Conservation (phyloP, 1,140 invertebrate species). For the Anastrepha obliqua region DNA sequence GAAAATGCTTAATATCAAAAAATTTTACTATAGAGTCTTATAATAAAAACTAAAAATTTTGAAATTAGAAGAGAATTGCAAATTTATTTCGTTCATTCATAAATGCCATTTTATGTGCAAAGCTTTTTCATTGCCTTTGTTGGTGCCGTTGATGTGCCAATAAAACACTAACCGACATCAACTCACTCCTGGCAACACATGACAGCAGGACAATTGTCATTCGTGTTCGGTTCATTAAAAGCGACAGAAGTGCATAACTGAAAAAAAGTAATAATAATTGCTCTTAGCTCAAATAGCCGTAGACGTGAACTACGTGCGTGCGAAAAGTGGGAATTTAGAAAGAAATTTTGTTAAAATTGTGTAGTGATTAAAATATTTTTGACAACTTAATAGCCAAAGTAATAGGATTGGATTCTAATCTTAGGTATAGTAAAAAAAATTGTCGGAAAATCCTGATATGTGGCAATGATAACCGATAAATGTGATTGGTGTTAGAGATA, state of each 20-base stretch:
- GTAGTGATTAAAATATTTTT: no score
- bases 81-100: no score
- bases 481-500: neutral
- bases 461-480: neutral
- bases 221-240: conserved; percentile 53
- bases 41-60: no score
- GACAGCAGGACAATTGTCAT: conserved; percentile 53
- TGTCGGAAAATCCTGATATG: neutral
- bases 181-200: conserved; percentile 40
- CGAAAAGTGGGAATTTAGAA: neutral
- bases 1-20: neutral
- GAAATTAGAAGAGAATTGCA: no score
- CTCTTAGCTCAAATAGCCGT: neutral
- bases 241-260: conserved; percentile 16
- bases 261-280: neutral
- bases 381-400: no score
- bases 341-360: no score
- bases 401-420: neutral
- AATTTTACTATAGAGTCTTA: neutral
- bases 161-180: conserved; percentile 33
- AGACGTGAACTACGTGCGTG: neutral
- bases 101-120: neutral
- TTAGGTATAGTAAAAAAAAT: neutral
- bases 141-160: neutral
- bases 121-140: neutral